Base-by-base conservation (phyloP, 2,797 vertebrate species). In the Oryzias dopingdopingensis region DNA sequence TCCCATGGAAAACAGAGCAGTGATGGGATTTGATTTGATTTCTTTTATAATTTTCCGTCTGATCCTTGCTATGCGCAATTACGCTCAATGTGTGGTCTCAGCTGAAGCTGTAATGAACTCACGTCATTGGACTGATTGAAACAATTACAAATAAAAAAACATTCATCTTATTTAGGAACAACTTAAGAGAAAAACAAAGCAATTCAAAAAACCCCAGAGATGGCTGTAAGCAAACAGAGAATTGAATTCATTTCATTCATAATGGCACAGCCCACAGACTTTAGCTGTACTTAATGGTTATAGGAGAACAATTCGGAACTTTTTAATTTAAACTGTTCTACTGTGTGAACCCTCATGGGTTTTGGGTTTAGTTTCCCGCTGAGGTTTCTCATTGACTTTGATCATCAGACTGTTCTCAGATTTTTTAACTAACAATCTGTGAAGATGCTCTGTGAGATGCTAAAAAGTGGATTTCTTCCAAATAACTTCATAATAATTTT, bases 31-130 rank as follows among this genome's bases (percentile, higher is more conserved):
- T 72, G 1, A 52, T 76, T 74, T 50, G 6, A 60, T 72, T 70
- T 65, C 44, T 73, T 55, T 6, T 24, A 59, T 46, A 0, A 72
- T 67, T 70, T 77, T 73, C 61, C 64, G 59, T 60, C 43, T 49
- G 62, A 53, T 74, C 40, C 47, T 45, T 41, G 49, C 56, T 51
- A 55, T 70, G 49, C 41, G 22, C 67, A 41, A 76, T 65, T 65
- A 51, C 29, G 66, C 58, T 63, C 20, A 17, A 67, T 64, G 49
- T 70, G 72, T 57, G 23, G 62, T 54, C 37, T 54, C 62, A 45
- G 64, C 46, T 8, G 12, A 43, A 59, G 42, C 14, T 42, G 29
- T 15, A 54, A 4, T 44, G 5, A 61, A 42, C 20, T 57, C 56
- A 51, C 42, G 29, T 59, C 45, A 50, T 26, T 43, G 12, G n/a